Conservation (phyloP, 2,888 invertebrate species). For the Lepidonotus clava region DNA sequence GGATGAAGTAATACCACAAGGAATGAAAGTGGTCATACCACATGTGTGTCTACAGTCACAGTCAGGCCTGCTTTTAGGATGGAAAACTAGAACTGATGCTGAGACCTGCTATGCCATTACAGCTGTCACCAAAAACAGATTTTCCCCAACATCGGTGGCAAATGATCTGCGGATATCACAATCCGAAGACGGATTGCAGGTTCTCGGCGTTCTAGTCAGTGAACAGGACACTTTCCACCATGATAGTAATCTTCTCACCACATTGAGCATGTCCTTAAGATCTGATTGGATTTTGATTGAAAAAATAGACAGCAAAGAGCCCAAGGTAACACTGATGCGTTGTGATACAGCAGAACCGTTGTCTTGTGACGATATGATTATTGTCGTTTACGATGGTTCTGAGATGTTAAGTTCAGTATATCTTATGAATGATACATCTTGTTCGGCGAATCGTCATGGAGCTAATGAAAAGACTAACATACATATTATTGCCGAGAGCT, state of each 20-base stretch:
- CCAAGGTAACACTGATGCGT: background rate
- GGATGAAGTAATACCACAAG: too few relatives aligned
- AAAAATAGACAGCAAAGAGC: background rate
- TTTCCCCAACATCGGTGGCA: background rate
- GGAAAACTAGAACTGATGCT: background rate
- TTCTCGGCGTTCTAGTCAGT: background rate
- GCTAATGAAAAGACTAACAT: background rate
- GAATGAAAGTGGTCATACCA: slow-evolving; percentile 1
- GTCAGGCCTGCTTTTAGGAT: slow-evolving; percentile 6
- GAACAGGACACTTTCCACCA: background rate
- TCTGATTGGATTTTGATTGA: slow-evolving; percentile 28
- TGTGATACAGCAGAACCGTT: background rate
- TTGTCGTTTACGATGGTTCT: slow-evolving; percentile 4
- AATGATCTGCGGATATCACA: background rate
- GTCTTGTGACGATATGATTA: background rate
- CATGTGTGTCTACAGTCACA: background rate
- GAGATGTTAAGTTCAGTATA: slow-evolving; percentile 21
- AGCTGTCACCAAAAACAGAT: background rate
- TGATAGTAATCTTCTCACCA: background rate
- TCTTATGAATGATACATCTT: background rate
- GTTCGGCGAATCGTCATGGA: background rate
- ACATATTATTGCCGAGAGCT: background rate
- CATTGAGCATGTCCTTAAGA: background rate
- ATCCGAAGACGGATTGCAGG: background rate
- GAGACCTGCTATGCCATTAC: background rate